Conservation (phyloP, 2,888 invertebrate genomes). For the Xylota segnis region DNA sequence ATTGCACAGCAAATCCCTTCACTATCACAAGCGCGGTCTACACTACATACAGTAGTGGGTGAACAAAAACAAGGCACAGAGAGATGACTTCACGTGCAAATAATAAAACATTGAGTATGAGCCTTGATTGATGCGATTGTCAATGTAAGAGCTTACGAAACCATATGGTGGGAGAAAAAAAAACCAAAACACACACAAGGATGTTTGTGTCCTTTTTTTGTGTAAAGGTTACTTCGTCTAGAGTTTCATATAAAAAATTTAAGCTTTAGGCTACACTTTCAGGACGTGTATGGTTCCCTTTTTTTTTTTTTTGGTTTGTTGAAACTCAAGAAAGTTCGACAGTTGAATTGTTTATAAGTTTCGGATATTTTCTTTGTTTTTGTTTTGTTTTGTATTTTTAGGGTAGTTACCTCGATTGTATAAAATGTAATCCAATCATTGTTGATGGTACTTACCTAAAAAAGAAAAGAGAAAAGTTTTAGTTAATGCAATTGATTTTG, state of each 20-base stretch:
- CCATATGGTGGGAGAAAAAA: slow-evolving; percentile 3
- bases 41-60: slow-evolving; percentile 21
- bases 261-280: slow-evolving; percentile 14
- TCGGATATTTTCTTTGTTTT: slow-evolving; percentile 13
- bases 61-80: slow-evolving; percentile 70
- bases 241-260: slow-evolving; percentile 30
- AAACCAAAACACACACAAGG: neutral
- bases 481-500: no score
- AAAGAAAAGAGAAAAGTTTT: slow-evolving; percentile 24
- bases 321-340: slow-evolving; percentile 23
- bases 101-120: slow-evolving; percentile 75
- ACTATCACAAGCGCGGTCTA: slow-evolving; percentile 22
- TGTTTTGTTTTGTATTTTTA: neutral
- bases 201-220: slow-evolving; percentile 22
- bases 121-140: slow-evolving; percentile 74
- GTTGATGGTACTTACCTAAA: slow-evolving; percentile 60
- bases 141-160: slow-evolving; percentile 61
- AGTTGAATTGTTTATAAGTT: slow-evolving; percentile 48
- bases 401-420: slow-evolving; percentile 29
- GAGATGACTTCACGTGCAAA: slow-evolving; percentile 76
- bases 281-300: neutral
- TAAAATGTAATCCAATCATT: slow-evolving; percentile 50
- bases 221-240: slow-evolving; percentile 31
- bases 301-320: neutral
- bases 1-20: slow-evolving; percentile 25